Evolutionary conservation across 2,113 vertebrate genomes (phyloP).

Genomic region (Copsychus sechellarum): DNA sequence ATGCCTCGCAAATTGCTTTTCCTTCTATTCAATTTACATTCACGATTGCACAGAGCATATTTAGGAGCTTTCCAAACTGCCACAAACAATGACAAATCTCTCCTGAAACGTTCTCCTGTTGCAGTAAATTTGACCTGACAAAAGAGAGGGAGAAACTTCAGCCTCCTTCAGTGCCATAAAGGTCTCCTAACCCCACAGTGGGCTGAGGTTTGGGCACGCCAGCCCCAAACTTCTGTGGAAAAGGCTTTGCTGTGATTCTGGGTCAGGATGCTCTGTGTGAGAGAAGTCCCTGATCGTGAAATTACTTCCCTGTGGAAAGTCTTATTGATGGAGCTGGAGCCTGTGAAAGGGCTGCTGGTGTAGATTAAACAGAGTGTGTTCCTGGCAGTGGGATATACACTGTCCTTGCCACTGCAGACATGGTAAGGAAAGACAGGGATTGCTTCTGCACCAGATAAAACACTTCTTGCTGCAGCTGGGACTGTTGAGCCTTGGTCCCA

Average conservation of each 20-base stretch:
- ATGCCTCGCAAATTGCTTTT: constrained; percentile 74
- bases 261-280: background rate
- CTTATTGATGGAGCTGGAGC: background rate
- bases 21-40: constrained; percentile 73
- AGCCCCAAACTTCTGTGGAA: background rate
- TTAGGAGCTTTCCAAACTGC: constrained; percentile 69
- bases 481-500: background rate
- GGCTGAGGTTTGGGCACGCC: background rate
- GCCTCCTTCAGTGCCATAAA: background rate
- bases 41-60: constrained; percentile 65
- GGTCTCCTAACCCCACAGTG: background rate
- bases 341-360: background rate
- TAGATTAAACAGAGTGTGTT: background rate
- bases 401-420: background rate
- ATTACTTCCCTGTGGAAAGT: background rate
- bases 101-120: constrained; percentile 41
- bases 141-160: constrained; percentile 23
- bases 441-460: background rate
- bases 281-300: background rate
- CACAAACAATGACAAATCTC: constrained; percentile 72
- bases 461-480: background rate
- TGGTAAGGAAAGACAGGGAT: background rate
- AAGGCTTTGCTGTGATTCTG: background rate
- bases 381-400: background rate
- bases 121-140: constrained; percentile 65